A percentile compares a stretch with the other conserved stretches of the same genome.
Evolutionary conservation across 2,888 invertebrate genomes (phyloP).

Genomic region (Belgica antarctica): DNA sequence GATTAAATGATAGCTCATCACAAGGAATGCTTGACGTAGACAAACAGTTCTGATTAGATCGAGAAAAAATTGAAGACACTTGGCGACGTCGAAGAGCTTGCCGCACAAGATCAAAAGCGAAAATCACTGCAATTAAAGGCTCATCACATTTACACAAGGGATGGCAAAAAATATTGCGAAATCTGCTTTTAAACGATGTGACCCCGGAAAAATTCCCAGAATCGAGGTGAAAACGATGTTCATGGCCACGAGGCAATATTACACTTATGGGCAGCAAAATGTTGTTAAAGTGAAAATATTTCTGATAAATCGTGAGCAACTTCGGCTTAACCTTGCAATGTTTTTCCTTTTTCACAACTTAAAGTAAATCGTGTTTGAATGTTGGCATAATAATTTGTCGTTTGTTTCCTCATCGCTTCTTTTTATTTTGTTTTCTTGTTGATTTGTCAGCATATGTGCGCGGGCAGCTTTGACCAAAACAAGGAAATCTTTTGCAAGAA

Average conservation of each 20-base stretch:
- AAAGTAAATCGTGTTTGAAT: not conserved
- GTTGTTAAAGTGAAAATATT: not conserved
- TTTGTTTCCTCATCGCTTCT: slow-evolving; percentile 5
- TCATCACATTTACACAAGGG: not conserved
- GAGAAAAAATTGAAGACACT: not conserved
- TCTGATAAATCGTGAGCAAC: slow-evolving; percentile 13
- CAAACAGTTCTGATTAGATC: not conserved
- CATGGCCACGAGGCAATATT: too few relatives aligned
- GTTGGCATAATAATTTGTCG: slow-evolving; percentile 20
- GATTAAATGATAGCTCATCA: not conserved
- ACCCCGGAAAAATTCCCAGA: too few relatives aligned
- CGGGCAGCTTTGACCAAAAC: slow-evolving; percentile 7
- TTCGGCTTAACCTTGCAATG: slow-evolving; percentile 21
- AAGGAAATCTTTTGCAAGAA: slow-evolving; percentile 19
- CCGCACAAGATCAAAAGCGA: too few relatives aligned
- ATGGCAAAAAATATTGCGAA: too few relatives aligned
- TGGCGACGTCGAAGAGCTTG: not conserved
- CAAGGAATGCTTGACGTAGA: too few relatives aligned
- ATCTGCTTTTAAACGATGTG: too few relatives aligned
- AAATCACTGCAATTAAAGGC: slow-evolving; percentile 7
- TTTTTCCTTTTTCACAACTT: slow-evolving; percentile 13
- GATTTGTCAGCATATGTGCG: slow-evolving; percentile 27
- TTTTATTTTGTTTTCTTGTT: not conserved
- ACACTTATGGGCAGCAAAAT: not conserved
- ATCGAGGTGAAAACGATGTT: too few relatives aligned